Evolutionary conservation across 2,888 invertebrate species (phyloP), one percentile per base, ranked within the genome.

Genomic region (Hirtodrosophila confusa): DNA sequence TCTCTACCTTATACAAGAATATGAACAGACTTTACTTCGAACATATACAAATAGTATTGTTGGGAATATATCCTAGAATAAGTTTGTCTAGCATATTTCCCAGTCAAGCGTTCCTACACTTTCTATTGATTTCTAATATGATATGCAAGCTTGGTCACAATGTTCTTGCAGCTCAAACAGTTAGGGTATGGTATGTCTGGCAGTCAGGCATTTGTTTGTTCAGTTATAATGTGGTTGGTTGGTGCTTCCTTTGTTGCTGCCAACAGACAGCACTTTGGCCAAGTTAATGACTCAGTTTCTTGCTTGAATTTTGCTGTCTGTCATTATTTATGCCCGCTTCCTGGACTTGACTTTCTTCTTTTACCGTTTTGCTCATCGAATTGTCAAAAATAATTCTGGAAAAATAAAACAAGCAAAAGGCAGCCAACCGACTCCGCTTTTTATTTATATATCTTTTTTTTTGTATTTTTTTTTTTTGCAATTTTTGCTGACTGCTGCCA

Each of bases 231-330:
- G 43, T 45, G 43, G 9, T 54, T 45, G 29, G 27, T 27, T 4
- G 27, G 27, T 41, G 50, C 23, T 71, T 61, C 58, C 55, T 69
- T 68, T 64, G 68, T 64, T 62, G 48, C 37, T 43, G 17, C 11
- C 49, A 51, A 29, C 50, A 50, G 41, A 54, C 53, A 53, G 49
- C 58, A 56, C 56, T 65, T 67, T 29, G 49, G 64, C 29, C 61
- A 75, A 53, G 74, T 71, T 85, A 80, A 78, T 80, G 76, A 85
- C 63, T 80, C 82, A 80, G 57, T 60, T 61, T 64, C 6, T 69
- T 58, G 50, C 43, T 57, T 60, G 54, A 51, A 68, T 48, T 75
- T 66, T 41, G 54, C 53, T 49, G 50, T 37, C 53, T 65, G 41
- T 71, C 72, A 60, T 74, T 63, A 65, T 56, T 60, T 50, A 40